These are phyloP conservation scores for Dallia pectoralis DNA, from an alignment of 2,797 vertebrate species.

Conservation along the genomic window DNA sequence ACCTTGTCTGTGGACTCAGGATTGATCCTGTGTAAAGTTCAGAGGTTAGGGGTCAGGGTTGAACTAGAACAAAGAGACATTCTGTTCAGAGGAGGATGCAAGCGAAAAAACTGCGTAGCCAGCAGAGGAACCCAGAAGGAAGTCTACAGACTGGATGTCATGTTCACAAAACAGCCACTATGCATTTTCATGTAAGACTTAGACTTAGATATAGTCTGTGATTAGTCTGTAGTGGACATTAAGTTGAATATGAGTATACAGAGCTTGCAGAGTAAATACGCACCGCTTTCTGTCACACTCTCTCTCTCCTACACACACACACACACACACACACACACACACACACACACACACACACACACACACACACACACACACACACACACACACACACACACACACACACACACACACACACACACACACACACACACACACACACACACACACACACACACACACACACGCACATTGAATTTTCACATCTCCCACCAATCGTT, in stretches of 20 bases:
- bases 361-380: no score
- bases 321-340: conserved; percentile 17
- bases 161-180: no score
- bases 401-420: conserved; percentile 17
- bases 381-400: not conserved
- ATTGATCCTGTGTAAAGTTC: conserved; percentile 24
- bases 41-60: conserved; percentile 43
- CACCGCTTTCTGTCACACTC: not conserved
- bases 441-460: not conserved
- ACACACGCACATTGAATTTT: no score
- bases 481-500: no score
- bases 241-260: no score
- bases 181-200: no score
- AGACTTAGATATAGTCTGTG: no score
- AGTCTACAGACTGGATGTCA: not conserved
- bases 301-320: not conserved
- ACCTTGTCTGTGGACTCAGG: conserved; percentile 26
- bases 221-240: no score
- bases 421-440: conserved; percentile 35
- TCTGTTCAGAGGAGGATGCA: not conserved
- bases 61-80: conserved; percentile 1
- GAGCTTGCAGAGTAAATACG: no score
- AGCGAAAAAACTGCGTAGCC: not conserved
- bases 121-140: not conserved
- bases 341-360: conserved; percentile 13